phyloP scores from a whole-genome alignment of 2,113 vertebrate species.

The Alces alces region DNA sequence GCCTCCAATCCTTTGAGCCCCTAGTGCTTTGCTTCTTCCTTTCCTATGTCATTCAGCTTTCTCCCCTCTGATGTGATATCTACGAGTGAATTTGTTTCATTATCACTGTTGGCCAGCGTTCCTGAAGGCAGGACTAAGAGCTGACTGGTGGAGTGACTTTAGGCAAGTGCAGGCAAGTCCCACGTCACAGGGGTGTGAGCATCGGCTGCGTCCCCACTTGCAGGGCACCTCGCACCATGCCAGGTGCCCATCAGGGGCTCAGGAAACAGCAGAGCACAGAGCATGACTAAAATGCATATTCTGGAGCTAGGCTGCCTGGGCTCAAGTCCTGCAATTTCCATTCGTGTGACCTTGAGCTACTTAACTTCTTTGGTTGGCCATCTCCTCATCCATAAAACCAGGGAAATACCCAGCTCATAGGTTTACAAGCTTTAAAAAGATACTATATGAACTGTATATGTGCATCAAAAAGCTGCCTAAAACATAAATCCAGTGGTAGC shows the following conservation, averaged over 20 bases:
- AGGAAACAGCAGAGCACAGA: background rate
- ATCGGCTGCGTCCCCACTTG: too few relatives aligned
- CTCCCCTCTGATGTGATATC: background rate
- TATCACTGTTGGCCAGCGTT: background rate
- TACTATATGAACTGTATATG: background rate
- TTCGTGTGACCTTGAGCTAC: background rate
- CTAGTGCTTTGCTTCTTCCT: background rate
- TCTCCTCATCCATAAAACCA: background rate
- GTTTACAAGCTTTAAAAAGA: background rate
- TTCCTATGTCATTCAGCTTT: background rate
- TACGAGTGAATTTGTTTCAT: background rate
- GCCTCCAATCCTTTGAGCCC: background rate
- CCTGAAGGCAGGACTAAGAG: background rate
- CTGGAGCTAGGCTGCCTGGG: background rate
- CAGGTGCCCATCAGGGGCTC: background rate
- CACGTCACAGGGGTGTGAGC: background rate
- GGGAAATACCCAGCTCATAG: background rate
- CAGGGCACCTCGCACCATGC: fast-evolving
- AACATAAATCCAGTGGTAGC: background rate
- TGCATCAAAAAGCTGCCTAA: background rate
- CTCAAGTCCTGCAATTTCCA: background rate
- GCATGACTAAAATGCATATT: background rate
- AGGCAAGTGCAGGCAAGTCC: background rate
- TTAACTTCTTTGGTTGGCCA: background rate
- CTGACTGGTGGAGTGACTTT: background rate